phyloP scores from a whole-genome alignment of 1,140 invertebrate genomes.

The Stegodyphus dumicola region DNA sequence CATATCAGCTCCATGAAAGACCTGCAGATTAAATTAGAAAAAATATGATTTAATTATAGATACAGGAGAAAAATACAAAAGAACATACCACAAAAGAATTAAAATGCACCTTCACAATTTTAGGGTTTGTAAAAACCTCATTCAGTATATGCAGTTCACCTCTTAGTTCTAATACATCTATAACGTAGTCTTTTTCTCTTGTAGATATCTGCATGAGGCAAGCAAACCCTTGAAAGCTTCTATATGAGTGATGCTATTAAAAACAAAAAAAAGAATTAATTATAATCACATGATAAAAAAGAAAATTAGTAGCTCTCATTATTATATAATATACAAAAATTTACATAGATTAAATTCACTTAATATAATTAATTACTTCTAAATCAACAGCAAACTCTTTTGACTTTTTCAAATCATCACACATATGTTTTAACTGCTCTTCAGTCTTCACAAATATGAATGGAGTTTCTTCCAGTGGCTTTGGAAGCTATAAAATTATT shows the following conservation, averaged over 20 bases:
- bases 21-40: constrained; percentile 68
- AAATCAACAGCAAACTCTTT: constrained; percentile 87
- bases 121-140: constrained; percentile 90
- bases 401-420: constrained; percentile 76
- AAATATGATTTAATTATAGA: neutral
- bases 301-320: neutral
- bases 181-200: constrained; percentile 84
- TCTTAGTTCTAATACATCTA: constrained; percentile 87
- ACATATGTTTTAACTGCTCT: constrained; percentile 75
- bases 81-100: neutral
- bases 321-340: neutral
- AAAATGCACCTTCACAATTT: constrained; percentile 83
- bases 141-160: constrained; percentile 87
- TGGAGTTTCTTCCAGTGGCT: constrained; percentile 60
- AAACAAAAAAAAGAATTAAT: neutral
- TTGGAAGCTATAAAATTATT: constrained; percentile 63
- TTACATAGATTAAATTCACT: neutral
- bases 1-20: constrained; percentile 91
- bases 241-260: constrained; percentile 81
- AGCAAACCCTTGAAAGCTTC: constrained; percentile 82
- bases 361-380: constrained; percentile 72
- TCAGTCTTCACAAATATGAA: constrained; percentile 75
- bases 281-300: neutral
- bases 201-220: constrained; percentile 90
- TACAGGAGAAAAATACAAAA: neutral